Evolutionary conservation across 1,140 invertebrate species (phyloP), one percentile per base, ranked within the genome.

Genomic region (Venturia canescens): DNA sequence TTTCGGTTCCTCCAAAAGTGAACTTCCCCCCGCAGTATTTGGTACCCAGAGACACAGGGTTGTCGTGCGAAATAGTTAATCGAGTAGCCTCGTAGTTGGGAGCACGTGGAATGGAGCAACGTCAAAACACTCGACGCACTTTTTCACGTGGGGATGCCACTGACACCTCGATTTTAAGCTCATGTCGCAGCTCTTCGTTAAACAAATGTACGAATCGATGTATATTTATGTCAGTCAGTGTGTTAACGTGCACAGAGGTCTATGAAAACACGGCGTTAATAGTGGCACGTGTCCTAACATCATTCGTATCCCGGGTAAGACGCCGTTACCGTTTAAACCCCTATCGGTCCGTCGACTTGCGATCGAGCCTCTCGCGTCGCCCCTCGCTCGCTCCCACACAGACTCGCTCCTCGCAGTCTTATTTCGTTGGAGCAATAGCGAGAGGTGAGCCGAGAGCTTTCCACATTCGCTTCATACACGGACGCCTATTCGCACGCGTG

Each of bases 321-420:
- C 83, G 82, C 83, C 82, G 80, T 48, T 50, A 83, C 80, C 83
- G 77, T 83, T 83, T 83, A 83, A 80, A 79, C 83, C 82, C 83
- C 83, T 83, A 83, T 83, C 83, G 80, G 80, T 83, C 80, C 80
- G 80, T 83, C 80, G 82, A 83, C 80, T 78, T 83, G 83, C 78
- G 83, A 83, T 81, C 80, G 80, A 82, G 78, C 72, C 74, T 34
- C 76, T 31, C 77, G 38, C 15, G 11, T 29, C 66, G 29, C 75
- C 31, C 77, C 75, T 72, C 69, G 50, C n/a, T 63, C 29, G 69
- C 70, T 69, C 9, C 23, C 26, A 18, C 29, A 44, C 71, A 31
- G 11, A 27, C 7, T 63, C 31, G 75, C 48, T 60, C 50, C 50
- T 60, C 50, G 50, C 23, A 16, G 27, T 60, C 26, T 50, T 34